Percentiles rank a stretch among this genome's conserved stretches.
phyloP scores from a whole-genome alignment of 2,888 invertebrate species.

The Synanthedon myopaeformis region DNA sequence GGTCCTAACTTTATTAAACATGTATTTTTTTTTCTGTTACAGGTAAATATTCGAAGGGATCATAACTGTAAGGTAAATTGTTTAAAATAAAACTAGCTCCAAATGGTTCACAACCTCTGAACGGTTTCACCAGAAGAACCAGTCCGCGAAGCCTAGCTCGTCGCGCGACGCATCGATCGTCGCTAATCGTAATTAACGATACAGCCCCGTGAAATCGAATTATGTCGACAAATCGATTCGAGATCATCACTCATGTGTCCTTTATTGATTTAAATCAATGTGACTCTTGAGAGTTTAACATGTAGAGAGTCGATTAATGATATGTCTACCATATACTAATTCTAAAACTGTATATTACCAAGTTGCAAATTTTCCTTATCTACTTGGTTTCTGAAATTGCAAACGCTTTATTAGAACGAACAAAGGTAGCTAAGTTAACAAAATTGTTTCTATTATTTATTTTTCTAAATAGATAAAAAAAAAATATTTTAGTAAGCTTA shows the following conservation, averaged over 20 bases:
- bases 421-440: no score
- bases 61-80: no score
- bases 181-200: slow-evolving; percentile 58
- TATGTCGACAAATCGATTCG: slow-evolving; percentile 49
- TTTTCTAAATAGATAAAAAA: no score
- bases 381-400: no score
- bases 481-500: no score
- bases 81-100: slow-evolving; percentile 17
- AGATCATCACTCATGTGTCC: slow-evolving; percentile 24
- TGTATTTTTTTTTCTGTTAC: no score
- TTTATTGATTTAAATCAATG: slow-evolving; percentile 24
- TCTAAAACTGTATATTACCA: no score
- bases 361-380: no score
- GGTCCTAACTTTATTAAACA: no score
- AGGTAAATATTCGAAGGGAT: no score
- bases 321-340: background rate
- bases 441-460: no score
- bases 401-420: no score
- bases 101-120: slow-evolving; percentile 49
- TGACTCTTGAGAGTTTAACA: slow-evolving; percentile 15
- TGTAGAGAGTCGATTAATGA: slow-evolving; percentile 8
- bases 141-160: slow-evolving; percentile 27
- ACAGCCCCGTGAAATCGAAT: slow-evolving; percentile 50
- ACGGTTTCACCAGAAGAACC: slow-evolving; percentile 55
- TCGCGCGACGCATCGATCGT: slow-evolving; percentile 45